Evolutionary conservation across 1,140 invertebrate genomes (phyloP), one percentile per base, ranked within the genome.

Genomic region (Papilio polyxenes): DNA sequence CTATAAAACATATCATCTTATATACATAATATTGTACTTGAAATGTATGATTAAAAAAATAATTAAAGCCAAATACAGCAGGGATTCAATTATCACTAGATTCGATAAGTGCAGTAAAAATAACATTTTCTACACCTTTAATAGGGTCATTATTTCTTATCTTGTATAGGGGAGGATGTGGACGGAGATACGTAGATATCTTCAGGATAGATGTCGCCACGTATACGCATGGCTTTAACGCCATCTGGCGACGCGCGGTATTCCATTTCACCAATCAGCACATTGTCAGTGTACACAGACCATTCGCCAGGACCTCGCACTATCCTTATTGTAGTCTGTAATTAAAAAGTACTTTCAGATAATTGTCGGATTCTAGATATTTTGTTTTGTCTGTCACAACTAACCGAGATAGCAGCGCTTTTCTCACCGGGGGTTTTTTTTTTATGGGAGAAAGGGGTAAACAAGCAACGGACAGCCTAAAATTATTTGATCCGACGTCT

Each of bases 241-340:
- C 87, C 90, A 1, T 69, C 80, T 0, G 92, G 82, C 3, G 92
- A 78, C 2, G 89, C 92, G 7, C 93, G 87, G 75, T 87, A 82
- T 69, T 91, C 89, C 49, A 94, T 62, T 79, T 93, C 92, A 4
- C 93, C 93, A 9, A 94, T 89, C 7, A 92, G 87, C n/a, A 90
- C 13, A 81, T 87, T 88, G 75, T 92, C 89, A 0, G 90, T 86
- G 80, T 86, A 93, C 17, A 93, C 81, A 4, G 86, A 82, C 93
- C 93, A 94, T 49, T 90, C 90, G 40, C 37, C 44, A 4, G 87
- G 44, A 0, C 87, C 86, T 13, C 90, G 88, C n/a, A 93, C 83
- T 76, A 94, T 87, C n/a, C 91, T 87, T 78, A 94, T 84, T 53
- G 87, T 91, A 17, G 85, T 87, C 93, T 94, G 87, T n/a, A 87